A percentile compares a stretch with the other conserved stretches of the same genome.
Conservation (phyloP, 2,113 vertebrate species). For the Phylloscopus trochiloides region DNA sequence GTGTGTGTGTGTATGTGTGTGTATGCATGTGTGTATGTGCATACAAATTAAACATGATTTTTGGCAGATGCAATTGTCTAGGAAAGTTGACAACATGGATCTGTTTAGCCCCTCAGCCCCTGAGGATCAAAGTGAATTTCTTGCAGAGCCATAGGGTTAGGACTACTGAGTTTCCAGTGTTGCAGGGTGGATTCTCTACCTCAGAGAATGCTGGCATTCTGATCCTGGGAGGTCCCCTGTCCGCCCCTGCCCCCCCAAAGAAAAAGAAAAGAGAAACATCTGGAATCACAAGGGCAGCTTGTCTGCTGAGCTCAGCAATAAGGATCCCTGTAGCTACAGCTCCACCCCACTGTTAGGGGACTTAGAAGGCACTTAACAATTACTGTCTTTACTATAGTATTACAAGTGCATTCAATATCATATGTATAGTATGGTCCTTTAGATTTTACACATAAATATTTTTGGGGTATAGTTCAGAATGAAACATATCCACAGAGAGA, state of each 20-base stretch:
- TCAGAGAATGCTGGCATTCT: slow-evolving; percentile 50
- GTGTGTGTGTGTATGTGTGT: not conserved
- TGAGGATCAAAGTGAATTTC: slow-evolving; percentile 13
- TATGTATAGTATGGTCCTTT: not conserved
- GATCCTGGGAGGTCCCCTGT: slow-evolving; percentile 62
- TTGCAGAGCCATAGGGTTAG: slow-evolving; percentile 14
- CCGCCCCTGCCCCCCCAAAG: not conserved
- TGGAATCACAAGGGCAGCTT: slow-evolving; percentile 62
- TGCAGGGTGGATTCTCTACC: slow-evolving; percentile 34
- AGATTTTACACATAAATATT: slow-evolving; percentile 19
- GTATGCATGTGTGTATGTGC: fast-evolving
- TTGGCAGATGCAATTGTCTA: not conserved
- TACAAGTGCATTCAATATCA: not conserved
- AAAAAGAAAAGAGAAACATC: slow-evolving; percentile 56
- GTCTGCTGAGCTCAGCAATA: slow-evolving; percentile 71
- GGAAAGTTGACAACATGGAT: not conserved
- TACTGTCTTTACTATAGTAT: slow-evolving; percentile 16
- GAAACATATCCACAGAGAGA: not conserved
- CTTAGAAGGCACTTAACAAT: slow-evolving; percentile 21
- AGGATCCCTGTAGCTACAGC: slow-evolving; percentile 35
- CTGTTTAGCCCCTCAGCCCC: slow-evolving; percentile 10
- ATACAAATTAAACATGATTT: slow-evolving; percentile 11
- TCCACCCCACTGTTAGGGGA: slow-evolving; percentile 50
- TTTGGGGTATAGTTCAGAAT: not conserved
- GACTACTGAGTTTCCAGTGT: slow-evolving; percentile 43